phyloP scores from a whole-genome alignment of 2,797 vertebrate species.

The Luscinia luscinia region DNA sequence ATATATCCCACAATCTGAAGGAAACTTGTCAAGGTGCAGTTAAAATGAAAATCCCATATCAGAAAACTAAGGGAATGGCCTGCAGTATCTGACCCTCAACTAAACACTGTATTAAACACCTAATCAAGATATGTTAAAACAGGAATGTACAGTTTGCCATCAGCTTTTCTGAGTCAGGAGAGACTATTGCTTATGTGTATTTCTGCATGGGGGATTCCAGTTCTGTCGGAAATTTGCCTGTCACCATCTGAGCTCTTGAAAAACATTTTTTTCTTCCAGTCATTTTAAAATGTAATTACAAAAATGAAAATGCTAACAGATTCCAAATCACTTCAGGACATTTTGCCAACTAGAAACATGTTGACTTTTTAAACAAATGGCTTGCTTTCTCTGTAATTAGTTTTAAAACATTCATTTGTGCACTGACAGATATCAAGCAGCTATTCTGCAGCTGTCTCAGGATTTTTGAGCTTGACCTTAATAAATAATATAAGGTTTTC shows the following conservation, averaged over 20 bases:
- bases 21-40: constrained; percentile 28
- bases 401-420: constrained; percentile 50
- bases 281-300: constrained; percentile 34
- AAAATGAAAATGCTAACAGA: constrained; percentile 22
- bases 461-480: constrained; percentile 51
- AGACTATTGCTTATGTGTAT: background rate
- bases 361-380: constrained; percentile 47
- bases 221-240: background rate
- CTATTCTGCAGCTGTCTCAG: constrained; percentile 44
- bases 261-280: background rate
- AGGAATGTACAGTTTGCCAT: background rate
- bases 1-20: background rate
- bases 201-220: background rate
- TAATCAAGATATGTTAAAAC: background rate
- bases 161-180: background rate
- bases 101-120: background rate
- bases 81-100: background rate
- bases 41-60: background rate
- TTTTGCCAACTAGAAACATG: background rate
- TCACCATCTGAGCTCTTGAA: background rate
- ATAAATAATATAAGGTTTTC: constrained; percentile 34
- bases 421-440: constrained; percentile 26
- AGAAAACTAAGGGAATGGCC: background rate
- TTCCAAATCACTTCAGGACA: constrained; percentile 40
- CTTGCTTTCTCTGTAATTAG: constrained; percentile 58